Evolutionary conservation across 2,113 vertebrate species (phyloP), one percentile per base, ranked within the genome.

Genomic region (Cyphomyrus plagiostoma): DNA sequence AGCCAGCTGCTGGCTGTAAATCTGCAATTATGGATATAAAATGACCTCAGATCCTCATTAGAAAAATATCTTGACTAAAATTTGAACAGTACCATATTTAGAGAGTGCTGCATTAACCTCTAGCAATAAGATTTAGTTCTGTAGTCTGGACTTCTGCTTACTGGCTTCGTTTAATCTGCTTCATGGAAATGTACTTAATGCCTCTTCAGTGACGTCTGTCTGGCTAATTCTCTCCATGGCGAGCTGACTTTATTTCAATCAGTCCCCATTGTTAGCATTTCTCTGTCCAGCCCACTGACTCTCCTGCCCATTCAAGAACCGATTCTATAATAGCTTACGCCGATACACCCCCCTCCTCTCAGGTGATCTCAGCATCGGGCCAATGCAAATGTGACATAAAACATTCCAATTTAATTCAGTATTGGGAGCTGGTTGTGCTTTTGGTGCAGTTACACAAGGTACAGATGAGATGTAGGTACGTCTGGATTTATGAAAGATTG

Each of bases 1-100:
- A 80, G 74, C 35, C 74, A 42, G 74, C 74, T 80, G 74, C 74
- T 80, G n/a, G 74, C 74, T 80, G 74, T 80, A 80, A 80, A 80
- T 80, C 74, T 80, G 35, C 74, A 80, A 80, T 80, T 80, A 80
- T 80, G 74, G 74, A 80, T 42, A 80, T 80, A 80, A 80, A 80
- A 80, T 39, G 30, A 26, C 74, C 74, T 39, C 74, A 80, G 35
- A 80, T 80, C 74, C 74, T 80, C 74, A 30, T 70, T 70, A 80
- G 74, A 80, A 80, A 80, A 80, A 80, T 80, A 80, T 80, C 74
- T 39, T 15, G 35, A 42, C 74, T 80, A 39, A 80, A 80, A 19
- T 80, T 80, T 80, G 74, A 80, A 80, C 74, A 80, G 35, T 80
- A 19, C 74, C 74, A 42, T 80, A 80, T 80, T 42, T 80, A 80